Evolutionary conservation across 2,888 invertebrate species (phyloP).

Genomic region (Chesias legatella): DNA sequence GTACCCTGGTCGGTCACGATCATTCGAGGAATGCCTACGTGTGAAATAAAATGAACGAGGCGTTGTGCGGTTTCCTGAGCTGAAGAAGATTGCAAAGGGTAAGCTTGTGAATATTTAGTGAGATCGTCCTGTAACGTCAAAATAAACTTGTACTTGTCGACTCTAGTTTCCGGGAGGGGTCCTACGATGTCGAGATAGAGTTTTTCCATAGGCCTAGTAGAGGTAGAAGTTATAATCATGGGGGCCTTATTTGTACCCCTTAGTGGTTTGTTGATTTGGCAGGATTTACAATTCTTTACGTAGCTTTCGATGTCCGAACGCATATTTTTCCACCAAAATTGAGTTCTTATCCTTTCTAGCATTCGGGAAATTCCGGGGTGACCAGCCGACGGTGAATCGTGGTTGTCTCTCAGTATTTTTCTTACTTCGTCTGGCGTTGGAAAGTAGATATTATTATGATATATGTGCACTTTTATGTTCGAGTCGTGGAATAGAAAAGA

Average conservation of each 20-base stretch:
- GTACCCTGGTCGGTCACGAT: constrained; percentile 48
- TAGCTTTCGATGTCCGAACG: constrained; percentile 26
- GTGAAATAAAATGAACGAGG: constrained; percentile 38
- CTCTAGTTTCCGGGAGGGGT: constrained; percentile 26
- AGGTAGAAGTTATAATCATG: constrained; percentile 32
- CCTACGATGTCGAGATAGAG: constrained; percentile 29
- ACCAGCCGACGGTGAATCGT: constrained; percentile 28
- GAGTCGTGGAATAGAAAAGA: constrained; percentile 27
- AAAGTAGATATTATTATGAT: constrained; percentile 25
- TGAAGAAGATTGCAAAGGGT: too few species aligned
- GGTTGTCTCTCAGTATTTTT: constrained; percentile 29
- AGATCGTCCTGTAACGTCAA: constrained; percentile 31
- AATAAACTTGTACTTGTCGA: constrained; percentile 24
- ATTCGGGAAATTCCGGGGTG: constrained; percentile 26
- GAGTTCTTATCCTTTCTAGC: constrained; percentile 21
- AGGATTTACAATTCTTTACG: constrained; percentile 22
- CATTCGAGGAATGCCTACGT: constrained; percentile 43
- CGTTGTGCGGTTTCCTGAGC: constrained; percentile 27
- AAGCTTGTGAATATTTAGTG: constrained; percentile 28
- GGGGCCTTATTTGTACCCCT: constrained; percentile 23
- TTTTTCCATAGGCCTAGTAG: constrained; percentile 25
- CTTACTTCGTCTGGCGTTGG: constrained; percentile 23
- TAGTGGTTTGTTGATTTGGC: constrained; percentile 29
- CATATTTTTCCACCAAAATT: too few species aligned
- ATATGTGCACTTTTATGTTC: constrained; percentile 24